Percentiles rank a stretch among this genome's conserved stretches.
Conservation (phyloP, 1,140 invertebrate genomes). For the Lycorma delicatula region DNA sequence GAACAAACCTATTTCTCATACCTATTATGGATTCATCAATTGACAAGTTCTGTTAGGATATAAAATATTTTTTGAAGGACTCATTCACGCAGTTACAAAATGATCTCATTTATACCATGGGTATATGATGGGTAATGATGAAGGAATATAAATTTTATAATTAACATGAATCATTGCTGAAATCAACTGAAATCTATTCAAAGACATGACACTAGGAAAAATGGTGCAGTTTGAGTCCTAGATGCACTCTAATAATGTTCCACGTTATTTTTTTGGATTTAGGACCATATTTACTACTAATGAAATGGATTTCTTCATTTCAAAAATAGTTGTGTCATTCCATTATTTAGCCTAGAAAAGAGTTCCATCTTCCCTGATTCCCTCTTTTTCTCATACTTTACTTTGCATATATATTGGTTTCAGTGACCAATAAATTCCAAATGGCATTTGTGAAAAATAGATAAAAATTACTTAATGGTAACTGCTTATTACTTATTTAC, state of each 20-base stretch:
- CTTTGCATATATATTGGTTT: not conserved
- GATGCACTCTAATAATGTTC: not conserved
- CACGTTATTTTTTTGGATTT: not conserved
- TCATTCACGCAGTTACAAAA: not conserved
- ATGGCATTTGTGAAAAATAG: not conserved
- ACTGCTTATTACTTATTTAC: too few relatives aligned
- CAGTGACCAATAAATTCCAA: not conserved
- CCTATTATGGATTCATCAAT: constrained; percentile 1
- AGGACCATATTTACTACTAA: not conserved
- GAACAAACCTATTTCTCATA: not conserved
- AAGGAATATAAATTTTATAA: not conserved
- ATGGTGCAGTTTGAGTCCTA: not conserved
- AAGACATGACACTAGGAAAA: not conserved
- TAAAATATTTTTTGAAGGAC: not conserved
- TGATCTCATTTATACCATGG: constrained; percentile 2
- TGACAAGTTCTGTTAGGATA: not conserved
- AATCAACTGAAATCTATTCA: not conserved
- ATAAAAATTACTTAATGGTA: not conserved
- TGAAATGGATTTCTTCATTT: not conserved
- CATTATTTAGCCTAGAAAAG: not conserved
- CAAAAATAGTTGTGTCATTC: not conserved
- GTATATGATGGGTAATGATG: not conserved
- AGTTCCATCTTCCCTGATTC: not conserved
- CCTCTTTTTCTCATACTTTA: not conserved
- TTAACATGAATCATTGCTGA: not conserved